Evolutionary conservation across 2,888 invertebrate genomes (phyloP).

Genomic region (Drosophila putrida): DNA sequence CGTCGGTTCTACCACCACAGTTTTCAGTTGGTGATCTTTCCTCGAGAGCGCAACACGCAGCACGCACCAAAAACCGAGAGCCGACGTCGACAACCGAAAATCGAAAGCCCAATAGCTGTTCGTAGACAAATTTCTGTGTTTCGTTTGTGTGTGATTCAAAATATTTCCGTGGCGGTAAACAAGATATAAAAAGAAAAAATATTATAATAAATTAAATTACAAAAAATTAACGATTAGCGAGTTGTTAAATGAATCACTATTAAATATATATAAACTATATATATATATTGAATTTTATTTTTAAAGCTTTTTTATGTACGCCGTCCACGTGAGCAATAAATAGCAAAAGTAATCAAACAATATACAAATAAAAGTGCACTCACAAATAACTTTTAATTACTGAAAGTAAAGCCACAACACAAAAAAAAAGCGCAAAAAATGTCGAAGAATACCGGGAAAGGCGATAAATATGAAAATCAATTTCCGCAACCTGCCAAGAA

Average conservation of each 20-base stretch:
- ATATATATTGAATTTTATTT: slow-evolving; percentile 11
- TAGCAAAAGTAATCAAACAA: slow-evolving; percentile 34
- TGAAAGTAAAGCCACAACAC: neutral
- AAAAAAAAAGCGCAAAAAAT: slow-evolving; percentile 60
- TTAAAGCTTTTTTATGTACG: slow-evolving; percentile 20
- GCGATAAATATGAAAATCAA: slow-evolving; percentile 71
- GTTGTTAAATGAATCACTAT: neutral
- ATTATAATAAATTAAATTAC: neutral
- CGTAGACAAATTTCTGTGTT: slow-evolving; percentile 28
- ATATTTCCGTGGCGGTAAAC: slow-evolving; percentile 32
- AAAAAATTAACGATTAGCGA: neutral
- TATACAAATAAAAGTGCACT: slow-evolving; percentile 1
- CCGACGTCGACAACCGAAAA: neutral
- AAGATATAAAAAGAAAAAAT: neutral
- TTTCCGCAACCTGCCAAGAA: slow-evolving; percentile 81
- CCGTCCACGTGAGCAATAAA: slow-evolving; percentile 68
- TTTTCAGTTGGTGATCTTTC: slow-evolving; percentile 84
- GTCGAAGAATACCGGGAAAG: slow-evolving; percentile 81
- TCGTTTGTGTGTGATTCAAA: slow-evolving; percentile 32
- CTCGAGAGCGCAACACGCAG: slow-evolving; percentile 79
- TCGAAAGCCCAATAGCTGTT: too few relatives aligned
- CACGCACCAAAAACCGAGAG: slow-evolving; percentile 28
- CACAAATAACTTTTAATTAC: slow-evolving; percentile 11
- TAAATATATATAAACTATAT: slow-evolving; percentile 19
- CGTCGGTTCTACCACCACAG: slow-evolving; percentile 31